Evolutionary conservation across 2,113 vertebrate genomes (phyloP).

Genomic region (Hippocampus zosterae): DNA sequence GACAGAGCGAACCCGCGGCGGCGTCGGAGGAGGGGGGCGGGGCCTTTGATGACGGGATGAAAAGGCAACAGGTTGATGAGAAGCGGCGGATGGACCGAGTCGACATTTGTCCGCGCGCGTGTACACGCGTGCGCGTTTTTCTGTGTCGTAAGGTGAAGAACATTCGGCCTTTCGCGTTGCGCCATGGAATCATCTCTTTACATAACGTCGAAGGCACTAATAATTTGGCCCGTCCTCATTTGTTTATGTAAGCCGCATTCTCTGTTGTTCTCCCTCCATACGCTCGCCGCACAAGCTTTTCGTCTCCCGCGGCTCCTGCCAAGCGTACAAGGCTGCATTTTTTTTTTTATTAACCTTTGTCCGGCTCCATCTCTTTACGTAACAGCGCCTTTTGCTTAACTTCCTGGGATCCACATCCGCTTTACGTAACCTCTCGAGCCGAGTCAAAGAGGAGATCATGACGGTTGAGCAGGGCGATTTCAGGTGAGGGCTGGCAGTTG

Average conservation of each 20-base stretch:
- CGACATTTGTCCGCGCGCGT: not conserved
- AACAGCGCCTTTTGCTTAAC: slow-evolving; percentile 59
- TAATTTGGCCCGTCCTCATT: slow-evolving; percentile 64
- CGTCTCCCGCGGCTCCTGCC: slow-evolving; percentile 47
- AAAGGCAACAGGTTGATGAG: slow-evolving; percentile 35
- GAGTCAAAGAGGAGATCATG: slow-evolving; percentile 44
- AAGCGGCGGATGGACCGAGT: slow-evolving; percentile 32
- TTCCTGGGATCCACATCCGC: slow-evolving; percentile 53
- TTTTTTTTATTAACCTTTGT: slow-evolving; percentile 73
- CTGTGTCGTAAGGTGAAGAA: not conserved
- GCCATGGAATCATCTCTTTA: slow-evolving; percentile 55
- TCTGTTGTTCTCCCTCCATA: slow-evolving; percentile 18
- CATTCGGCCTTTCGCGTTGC: slow-evolving; percentile 30
- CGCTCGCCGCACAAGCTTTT: slow-evolving; percentile 19
- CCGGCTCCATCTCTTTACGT: slow-evolving; percentile 67
- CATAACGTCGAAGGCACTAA: slow-evolving; percentile 62
- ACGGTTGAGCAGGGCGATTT: slow-evolving; percentile 38
- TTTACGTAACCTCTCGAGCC: slow-evolving; percentile 65
- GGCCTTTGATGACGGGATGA: not conserved
- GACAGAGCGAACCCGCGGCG: slow-evolving; percentile 51
- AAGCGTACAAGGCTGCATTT: slow-evolving; percentile 62
- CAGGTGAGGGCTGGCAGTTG: too few species aligned
- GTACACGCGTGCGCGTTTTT: not conserved
- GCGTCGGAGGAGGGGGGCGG: too few species aligned
- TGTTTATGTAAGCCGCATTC: slow-evolving; percentile 68